A percentile compares a stretch with the other conserved stretches of the same genome.
Evolutionary conservation across 2,888 invertebrate species (phyloP).

Genomic region (Dendrolimus pini): DNA sequence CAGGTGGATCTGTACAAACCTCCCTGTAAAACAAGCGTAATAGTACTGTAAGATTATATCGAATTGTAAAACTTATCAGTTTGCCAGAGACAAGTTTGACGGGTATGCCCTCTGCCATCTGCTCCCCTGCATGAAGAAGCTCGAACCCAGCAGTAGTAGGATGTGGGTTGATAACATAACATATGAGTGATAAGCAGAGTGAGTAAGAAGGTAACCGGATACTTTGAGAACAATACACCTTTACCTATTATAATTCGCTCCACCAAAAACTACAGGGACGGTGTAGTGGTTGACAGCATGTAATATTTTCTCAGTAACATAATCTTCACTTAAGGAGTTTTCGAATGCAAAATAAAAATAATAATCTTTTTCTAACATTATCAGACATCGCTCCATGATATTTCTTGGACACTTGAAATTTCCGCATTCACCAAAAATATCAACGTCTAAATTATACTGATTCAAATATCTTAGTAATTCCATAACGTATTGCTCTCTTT

Average conservation of each 20-base stretch:
- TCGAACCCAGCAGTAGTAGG: too few species aligned
- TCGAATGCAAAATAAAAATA: slow-evolving; percentile 59
- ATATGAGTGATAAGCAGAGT: too few species aligned
- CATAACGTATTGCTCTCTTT: slow-evolving; percentile 35
- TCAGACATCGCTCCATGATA: slow-evolving; percentile 34
- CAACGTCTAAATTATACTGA: slow-evolving; percentile 32
- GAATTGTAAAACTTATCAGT: too few species aligned
- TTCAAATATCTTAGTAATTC: slow-evolving; percentile 27
- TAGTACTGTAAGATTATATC: too few species aligned
- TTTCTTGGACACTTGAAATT: slow-evolving; percentile 32
- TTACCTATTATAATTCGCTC: slow-evolving; percentile 76
- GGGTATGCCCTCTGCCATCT: too few species aligned
- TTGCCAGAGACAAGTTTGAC: too few species aligned
- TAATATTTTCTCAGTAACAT: slow-evolving; percentile 54
- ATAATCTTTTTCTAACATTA: slow-evolving; percentile 36
- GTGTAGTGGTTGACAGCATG: slow-evolving; percentile 73
- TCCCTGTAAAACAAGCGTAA: too few species aligned
- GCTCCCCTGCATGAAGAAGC: too few species aligned
- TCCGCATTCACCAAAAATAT: slow-evolving; percentile 49
- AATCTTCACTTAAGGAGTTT: slow-evolving; percentile 53
- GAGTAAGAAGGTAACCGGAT: too few species aligned
- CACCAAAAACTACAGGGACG: slow-evolving; percentile 81
- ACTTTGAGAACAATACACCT: too few species aligned
- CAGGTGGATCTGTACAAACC: too few species aligned
- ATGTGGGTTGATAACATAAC: too few species aligned